Evolutionary conservation across 2,888 invertebrate genomes (phyloP).

Genomic region (Urechis unicinctus): DNA sequence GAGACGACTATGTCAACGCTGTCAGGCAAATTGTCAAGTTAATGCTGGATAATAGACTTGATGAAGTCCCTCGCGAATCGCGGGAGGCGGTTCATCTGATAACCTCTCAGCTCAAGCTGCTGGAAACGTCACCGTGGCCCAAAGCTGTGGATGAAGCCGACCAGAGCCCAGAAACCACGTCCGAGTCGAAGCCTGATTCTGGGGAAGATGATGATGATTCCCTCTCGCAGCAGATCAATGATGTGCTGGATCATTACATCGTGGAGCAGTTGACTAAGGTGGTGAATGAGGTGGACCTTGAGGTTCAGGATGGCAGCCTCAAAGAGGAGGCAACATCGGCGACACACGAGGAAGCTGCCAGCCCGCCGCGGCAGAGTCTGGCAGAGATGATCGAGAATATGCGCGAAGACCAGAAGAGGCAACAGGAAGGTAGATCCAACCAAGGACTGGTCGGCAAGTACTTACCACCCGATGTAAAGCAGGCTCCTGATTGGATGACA

Average conservation of each 20-base stretch:
- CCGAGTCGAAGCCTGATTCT: neutral
- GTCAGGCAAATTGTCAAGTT: no score
- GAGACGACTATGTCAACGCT: no score
- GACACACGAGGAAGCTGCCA: neutral
- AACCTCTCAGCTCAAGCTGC: no score
- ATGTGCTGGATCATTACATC: neutral
- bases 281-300: neutral
- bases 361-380: neutral
- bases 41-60: no score
- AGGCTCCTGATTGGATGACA: neutral
- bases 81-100: neutral
- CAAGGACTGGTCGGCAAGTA: neutral
- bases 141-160: no score
- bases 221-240: neutral
- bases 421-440: no score
- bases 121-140: no score
- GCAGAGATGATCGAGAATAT: neutral
- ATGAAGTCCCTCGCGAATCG: neutral
- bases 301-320: no score
- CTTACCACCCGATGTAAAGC: neutral
- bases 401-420: neutral
- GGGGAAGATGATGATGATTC: neutral
- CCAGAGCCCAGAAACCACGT: no score
- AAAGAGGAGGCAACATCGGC: no score
- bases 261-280: neutral